Evolutionary conservation across 2,113 vertebrate species (phyloP), one percentile per base, ranked within the genome.

Genomic region (Cephalopholis sonnerati): DNA sequence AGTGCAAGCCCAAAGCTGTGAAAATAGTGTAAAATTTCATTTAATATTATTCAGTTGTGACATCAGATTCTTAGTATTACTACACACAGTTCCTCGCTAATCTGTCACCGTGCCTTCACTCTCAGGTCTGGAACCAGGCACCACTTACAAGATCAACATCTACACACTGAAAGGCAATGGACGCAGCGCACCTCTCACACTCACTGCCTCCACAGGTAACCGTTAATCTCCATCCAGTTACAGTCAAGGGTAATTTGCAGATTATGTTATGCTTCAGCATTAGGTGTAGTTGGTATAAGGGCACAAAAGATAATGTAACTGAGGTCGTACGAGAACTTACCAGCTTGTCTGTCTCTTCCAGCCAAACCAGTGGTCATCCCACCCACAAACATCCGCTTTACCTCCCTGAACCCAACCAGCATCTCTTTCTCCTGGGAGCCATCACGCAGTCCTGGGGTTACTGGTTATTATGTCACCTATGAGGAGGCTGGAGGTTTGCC

Each of bases 151-250:
- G 92, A 96, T 99, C 90, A 93, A 97, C 92, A 92, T 99, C 59
- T 99, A 98, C 72, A 97, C 98, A 2, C 87, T 99, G 86, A 99
- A 97, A 0, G 97, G 97, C 74, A 97, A 96, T 0, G 94, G 97
- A n/a, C 97, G 97, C 87, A 99, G 98, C 5, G 93, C 96, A 3
- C 98, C 98, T 0, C 94, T 97, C 68, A 91, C 94, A n/a, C 94
- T 99, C 4, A 97, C 97, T 7, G 97, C 96, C 57, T 95, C 96
- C 74, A 99, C 98, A 13, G 96, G 98, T 99, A 96, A 81, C n/a
- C 8, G 25, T 44, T 4, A 16, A n/a, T 11, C 24, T 29, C 6
- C 13, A 2, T 29, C 63, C 29, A 25, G 17, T 83, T 36, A 36
- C 24, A 77, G 18, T 62, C n/a, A 50, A 44, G 10, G 57, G 39